A percentile compares a stretch with the other conserved stretches of the same genome.
These are phyloP conservation scores for Vanessa cardui DNA, from an alignment of 2,888 invertebrate species.

Conservation along the genomic window DNA sequence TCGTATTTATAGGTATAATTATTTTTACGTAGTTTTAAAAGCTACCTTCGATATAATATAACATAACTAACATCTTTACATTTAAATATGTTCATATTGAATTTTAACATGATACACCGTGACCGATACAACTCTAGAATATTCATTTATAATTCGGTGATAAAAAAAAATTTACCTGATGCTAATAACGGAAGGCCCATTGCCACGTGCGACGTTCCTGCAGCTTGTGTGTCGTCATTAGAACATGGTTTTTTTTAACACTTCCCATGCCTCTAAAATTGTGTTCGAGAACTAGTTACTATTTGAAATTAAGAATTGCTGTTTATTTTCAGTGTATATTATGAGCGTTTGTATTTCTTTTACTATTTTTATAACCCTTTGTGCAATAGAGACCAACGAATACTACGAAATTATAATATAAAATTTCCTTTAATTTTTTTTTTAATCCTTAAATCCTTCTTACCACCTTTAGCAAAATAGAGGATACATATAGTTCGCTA, in stretches of 20 bases:
- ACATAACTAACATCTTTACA: not conserved
- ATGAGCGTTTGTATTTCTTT: not conserved
- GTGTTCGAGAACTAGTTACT: conserved; percentile 22
- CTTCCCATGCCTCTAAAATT: conserved; percentile 29
- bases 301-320: not conserved
- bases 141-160: conserved; percentile 63
- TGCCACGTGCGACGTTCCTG: conserved; percentile 75
- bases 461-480: no score
- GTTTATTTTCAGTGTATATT: not conserved
- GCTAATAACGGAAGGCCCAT: conserved; percentile 72
- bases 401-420: no score
- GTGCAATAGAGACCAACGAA: no score
- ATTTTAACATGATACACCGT: conserved; percentile 49
- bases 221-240: conserved; percentile 58
- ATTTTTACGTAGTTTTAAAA: no score
- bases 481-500: no score
- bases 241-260: conserved; percentile 35
- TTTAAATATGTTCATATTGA: not conserved
- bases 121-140: conserved; percentile 61
- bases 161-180: conserved; percentile 78
- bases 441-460: no score
- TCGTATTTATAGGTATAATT: no score
- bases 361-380: not conserved
- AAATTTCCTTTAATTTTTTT: no score
- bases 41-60: no score